Base-by-base conservation (phyloP, 2,797 vertebrate species). In the Lacerta bilineata region DNA sequence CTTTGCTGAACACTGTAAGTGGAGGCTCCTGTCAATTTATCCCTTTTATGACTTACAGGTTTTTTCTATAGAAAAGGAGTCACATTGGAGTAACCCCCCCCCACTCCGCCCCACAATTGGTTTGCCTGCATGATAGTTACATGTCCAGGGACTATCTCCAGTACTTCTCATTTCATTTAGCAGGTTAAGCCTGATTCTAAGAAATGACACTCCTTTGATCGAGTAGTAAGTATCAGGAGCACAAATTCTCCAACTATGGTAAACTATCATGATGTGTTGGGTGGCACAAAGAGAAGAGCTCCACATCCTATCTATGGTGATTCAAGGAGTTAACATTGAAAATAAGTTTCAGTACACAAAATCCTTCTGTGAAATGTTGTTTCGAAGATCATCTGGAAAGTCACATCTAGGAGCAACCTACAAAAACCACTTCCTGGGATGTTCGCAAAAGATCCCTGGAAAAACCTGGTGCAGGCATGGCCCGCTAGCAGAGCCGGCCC, bases 31-130 rank as follows among this genome's bases (percentile, higher is more conserved):
- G 71, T 55, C 61, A 69, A 8, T 69, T 78, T 43, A 3, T 69
- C 33, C 55, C 72, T 66, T 87, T 87, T 76, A 76, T 76, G n/a
- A 77, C 5, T 69, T 88, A 39, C 50, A 27, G 27, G 39, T 83
- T 55, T 11, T 77, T 39, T 50, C 20, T 55, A 3, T 33, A 50
- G 23, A 75, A 80, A 85, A 13, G 18, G 25, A 88, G 25, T 68
- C 0, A 59, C 17, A 39, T 3, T 1, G 55, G 17, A 2, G 6
- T 36, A 64, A 59, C 25, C 27, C 25, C 59, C 25, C 59, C 78
- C n/a, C 17, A 8, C 5, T 20, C 11, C 10, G 15, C 39, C 3
- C 61, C 7, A 64, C 61, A 29, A 41, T 72, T 87, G 80, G 2
- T n/a, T 72, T 20, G 0, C 0, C 66, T 81, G 41, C 36, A 80